Conservation (phyloP, 2,113 vertebrate genomes). For the Phocoena sinus region DNA sequence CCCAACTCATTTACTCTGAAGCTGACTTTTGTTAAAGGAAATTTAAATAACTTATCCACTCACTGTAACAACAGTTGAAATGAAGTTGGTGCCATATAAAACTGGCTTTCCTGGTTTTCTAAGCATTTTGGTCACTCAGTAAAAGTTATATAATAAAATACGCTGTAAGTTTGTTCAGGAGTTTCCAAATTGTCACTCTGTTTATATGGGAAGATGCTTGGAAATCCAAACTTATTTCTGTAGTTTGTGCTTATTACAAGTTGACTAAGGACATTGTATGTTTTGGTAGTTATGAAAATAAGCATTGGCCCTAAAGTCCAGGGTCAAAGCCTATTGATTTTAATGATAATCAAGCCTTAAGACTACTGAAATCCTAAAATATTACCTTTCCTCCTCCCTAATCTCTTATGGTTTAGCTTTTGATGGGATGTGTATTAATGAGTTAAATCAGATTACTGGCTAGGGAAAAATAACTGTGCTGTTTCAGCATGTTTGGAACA, state of each 20-base stretch:
- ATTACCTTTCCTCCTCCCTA: not conserved
- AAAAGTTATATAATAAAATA: not conserved
- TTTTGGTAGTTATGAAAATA: not conserved
- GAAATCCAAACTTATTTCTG: not conserved
- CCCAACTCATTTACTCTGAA: not conserved
- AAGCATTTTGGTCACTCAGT: not conserved
- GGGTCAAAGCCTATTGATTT: not conserved
- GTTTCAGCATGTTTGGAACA: not conserved
- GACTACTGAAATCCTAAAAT: not conserved
- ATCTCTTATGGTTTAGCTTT: not conserved
- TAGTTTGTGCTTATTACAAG: not conserved
- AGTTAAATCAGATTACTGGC: not conserved
- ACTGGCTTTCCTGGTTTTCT: not conserved
- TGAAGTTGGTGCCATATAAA: not conserved
- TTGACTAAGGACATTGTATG: not conserved
- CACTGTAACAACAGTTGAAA: not conserved
- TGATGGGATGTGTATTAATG: not conserved
- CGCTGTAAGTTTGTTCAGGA: not conserved
- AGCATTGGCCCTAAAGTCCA: not conserved
- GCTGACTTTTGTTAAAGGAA: not conserved
- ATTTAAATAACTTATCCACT: not conserved
- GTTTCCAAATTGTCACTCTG: not conserved
- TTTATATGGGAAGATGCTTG: not conserved
- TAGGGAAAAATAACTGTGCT: not conserved
- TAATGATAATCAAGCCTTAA: not conserved